A percentile compares a stretch with the other conserved stretches of the same genome.
These are phyloP conservation scores for Psittacara wagleri DNA, from an alignment of 2,113 vertebrate genomes.

Conservation along the genomic window DNA sequence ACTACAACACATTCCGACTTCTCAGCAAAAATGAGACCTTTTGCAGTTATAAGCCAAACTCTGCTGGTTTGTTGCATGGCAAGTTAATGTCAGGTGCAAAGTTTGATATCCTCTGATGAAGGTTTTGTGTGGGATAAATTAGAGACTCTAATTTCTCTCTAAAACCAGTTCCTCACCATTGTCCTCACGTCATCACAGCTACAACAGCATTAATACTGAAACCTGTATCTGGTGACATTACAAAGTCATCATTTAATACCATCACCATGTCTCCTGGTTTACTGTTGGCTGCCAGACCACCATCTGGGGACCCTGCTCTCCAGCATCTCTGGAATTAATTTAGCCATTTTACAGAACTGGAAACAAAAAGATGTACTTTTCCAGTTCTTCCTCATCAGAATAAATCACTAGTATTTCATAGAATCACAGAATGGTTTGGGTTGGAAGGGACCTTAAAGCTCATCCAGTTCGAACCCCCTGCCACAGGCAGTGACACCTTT, in stretches of 20 bases:
- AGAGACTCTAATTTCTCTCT: background rate
- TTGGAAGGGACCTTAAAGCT: background rate
- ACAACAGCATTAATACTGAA: background rate
- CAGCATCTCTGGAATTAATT: background rate
- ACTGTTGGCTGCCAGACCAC: background rate
- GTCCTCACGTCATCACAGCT: background rate
- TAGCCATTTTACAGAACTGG: background rate
- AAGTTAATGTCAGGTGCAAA: background rate
- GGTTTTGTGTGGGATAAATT: background rate
- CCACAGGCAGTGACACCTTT: background rate
- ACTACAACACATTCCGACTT: background rate
- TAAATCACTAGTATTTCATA: background rate
- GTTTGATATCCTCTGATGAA: background rate
- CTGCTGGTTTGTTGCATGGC: background rate
- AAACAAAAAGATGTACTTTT: background rate
- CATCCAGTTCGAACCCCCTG: background rate
- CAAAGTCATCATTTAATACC: background rate
- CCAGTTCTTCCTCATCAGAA: background rate
- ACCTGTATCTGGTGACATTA: background rate
- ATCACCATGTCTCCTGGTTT: background rate
- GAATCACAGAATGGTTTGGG: background rate
- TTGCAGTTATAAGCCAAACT: background rate
- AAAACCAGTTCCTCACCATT: background rate
- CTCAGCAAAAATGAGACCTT: background rate
- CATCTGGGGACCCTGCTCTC: background rate